A percentile compares a stretch with the other conserved stretches of the same genome.
Evolutionary conservation across 2,888 invertebrate genomes (phyloP).

Genomic region (Dicranocentrus wangi): DNA sequence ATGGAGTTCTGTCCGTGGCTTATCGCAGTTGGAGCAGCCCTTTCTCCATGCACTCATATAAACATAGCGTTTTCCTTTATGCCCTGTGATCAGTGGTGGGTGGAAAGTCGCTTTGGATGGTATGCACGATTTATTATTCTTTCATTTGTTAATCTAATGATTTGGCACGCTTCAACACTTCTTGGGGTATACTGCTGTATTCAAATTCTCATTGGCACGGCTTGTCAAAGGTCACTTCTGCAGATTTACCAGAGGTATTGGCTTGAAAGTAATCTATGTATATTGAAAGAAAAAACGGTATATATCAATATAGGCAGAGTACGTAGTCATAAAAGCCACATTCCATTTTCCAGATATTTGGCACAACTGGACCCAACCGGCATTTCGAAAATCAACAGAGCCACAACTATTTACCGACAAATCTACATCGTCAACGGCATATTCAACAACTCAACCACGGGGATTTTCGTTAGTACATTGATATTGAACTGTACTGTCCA

Average conservation of each 20-base stretch:
- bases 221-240: slow-evolving; percentile 12
- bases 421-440: not conserved
- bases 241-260: not conserved
- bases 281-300: not conserved
- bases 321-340: not conserved
- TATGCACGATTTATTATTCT: not conserved
- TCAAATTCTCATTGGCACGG: not conserved
- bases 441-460: not conserved
- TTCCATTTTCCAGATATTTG: not conserved
- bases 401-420: not conserved
- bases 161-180: slow-evolving; percentile 10
- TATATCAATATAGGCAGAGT: no score
- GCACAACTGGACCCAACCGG: not conserved
- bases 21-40: not conserved
- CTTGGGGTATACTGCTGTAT: slow-evolving; percentile 12
- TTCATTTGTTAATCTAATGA: slow-evolving; percentile 1
- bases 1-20: not conserved
- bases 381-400: not conserved
- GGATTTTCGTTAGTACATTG: slow-evolving; percentile 9
- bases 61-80: not conserved
- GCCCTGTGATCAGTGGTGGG: slow-evolving; percentile 3
- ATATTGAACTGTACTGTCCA: not conserved
- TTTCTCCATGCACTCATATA: not conserved
- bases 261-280: not conserved
- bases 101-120: not conserved